These are phyloP conservation scores for Chymomyza procnemis DNA, from an alignment of 2,888 invertebrate species.

Conservation along the genomic window DNA sequence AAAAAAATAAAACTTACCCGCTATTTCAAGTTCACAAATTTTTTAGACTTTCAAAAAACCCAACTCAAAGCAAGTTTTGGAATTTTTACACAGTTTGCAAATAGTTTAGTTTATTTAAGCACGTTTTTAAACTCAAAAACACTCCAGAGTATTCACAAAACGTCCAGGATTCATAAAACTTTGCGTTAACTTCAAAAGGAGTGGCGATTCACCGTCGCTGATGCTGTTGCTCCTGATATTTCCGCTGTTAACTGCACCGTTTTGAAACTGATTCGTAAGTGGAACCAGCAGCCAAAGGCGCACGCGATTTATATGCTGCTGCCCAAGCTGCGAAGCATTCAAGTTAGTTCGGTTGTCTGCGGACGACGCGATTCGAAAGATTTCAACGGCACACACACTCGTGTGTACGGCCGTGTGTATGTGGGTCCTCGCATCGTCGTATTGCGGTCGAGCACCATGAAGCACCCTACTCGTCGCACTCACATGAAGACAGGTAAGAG, in stretches of 20 bases:
- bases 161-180: neutral
- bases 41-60: too few relatives aligned
- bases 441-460: neutral
- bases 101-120: conserved; percentile 11
- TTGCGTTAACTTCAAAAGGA: neutral
- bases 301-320: conserved; percentile 72
- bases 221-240: conserved; percentile 14
- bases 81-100: conserved; percentile 39
- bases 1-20: conserved; percentile 27
- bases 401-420: too few relatives aligned
- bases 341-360: conserved; percentile 26
- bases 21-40: neutral
- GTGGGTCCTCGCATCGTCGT: conserved; percentile 4
- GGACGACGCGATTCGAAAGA: conserved; percentile 65
- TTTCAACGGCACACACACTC: conserved; percentile 51
- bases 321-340: conserved; percentile 8
- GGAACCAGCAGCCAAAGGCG: conserved; percentile 63
- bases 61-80: conserved; percentile 19
- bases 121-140: neutral
- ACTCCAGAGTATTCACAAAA: neutral
- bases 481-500: conserved; percentile 14
- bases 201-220: conserved; percentile 51
- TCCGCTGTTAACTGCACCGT: conserved; percentile 66
- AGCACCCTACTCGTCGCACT: neutral
- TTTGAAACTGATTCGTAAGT: conserved; percentile 74